Percentiles rank a stretch among this genome's conserved stretches.
Conservation (phyloP, 2,888 invertebrate genomes). For the Lacanobia oleracea region DNA sequence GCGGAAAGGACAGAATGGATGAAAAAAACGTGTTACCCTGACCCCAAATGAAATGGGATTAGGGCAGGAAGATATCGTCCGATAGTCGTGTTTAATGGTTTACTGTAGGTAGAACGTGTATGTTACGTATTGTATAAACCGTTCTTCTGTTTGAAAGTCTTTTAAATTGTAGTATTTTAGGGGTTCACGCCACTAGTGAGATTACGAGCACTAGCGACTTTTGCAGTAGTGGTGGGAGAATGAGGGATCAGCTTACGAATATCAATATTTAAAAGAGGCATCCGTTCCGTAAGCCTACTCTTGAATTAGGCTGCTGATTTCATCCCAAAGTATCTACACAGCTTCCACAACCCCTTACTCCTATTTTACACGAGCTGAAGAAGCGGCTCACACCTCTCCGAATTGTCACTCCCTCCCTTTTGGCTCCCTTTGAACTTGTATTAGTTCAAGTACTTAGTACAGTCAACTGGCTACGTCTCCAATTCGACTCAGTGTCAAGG, state of each 20-base stretch:
- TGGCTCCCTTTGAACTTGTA: constrained; percentile 14
- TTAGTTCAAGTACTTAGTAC: constrained; percentile 16
- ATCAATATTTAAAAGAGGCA: not conserved
- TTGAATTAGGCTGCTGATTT: not conserved
- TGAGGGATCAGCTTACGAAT: not conserved
- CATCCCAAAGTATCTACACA: not conserved
- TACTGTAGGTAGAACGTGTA: no score
- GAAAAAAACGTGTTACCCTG: no score
- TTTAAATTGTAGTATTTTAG: no score
- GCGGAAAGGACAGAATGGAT: no score
- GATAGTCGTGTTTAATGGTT: no score
- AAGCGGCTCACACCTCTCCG: not conserved
- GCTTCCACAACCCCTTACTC: not conserved
- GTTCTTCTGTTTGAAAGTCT: no score
- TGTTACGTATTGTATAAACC: no score
- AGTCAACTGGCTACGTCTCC: constrained; percentile 21
- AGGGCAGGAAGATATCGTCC: no score
- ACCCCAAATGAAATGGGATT: no score
- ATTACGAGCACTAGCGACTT: no score
- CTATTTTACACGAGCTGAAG: not conserved
- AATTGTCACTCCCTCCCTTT: constrained; percentile 6
- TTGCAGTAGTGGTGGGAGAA: no score
- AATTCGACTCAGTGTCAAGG: constrained; percentile 66
- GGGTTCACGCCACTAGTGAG: no score
- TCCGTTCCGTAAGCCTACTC: not conserved